Evolutionary conservation across 2,888 invertebrate genomes (phyloP).

Genomic region (Meteorus cinctellus): DNA sequence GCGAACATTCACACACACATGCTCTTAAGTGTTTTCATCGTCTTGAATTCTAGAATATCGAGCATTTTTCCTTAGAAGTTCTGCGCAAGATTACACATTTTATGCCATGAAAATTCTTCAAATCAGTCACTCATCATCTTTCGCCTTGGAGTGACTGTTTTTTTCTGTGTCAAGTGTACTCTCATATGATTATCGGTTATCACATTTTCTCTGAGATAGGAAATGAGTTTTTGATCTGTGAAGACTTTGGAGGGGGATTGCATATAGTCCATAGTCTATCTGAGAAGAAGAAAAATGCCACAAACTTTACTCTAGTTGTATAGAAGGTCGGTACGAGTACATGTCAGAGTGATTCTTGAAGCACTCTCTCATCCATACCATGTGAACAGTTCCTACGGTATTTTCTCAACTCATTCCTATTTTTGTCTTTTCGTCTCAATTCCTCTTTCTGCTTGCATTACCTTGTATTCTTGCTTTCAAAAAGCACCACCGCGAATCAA

Average conservation of each 20-base stretch:
- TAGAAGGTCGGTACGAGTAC: constrained; percentile 7
- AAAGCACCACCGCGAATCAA: constrained; percentile 26
- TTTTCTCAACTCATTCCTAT: neutral
- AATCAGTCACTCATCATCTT: neutral
- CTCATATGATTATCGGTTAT: constrained; percentile 6
- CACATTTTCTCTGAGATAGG: neutral
- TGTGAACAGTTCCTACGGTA: constrained; percentile 3
- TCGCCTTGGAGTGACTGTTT: neutral
- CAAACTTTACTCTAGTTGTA: constrained; percentile 6
- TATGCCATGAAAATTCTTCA: neutral
- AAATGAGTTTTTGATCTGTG: constrained; percentile 10
- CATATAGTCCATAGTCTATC: neutral
- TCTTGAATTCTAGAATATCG: constrained; percentile 38
- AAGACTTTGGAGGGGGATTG: neutral
- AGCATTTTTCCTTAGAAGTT: neutral
- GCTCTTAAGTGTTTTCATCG: constrained; percentile 21
- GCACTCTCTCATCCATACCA: constrained; percentile 16
- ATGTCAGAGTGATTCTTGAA: constrained; percentile 32
- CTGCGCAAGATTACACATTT: neutral
- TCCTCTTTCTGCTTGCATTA: neutral
- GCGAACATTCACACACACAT: constrained; percentile 3
- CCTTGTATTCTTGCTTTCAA: neutral
- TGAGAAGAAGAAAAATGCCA: neutral
- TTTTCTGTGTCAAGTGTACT: neutral
- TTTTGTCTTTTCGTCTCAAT: neutral